Base-by-base conservation (phyloP, 2,113 vertebrate genomes). In the Sylvietta virens region DNA sequence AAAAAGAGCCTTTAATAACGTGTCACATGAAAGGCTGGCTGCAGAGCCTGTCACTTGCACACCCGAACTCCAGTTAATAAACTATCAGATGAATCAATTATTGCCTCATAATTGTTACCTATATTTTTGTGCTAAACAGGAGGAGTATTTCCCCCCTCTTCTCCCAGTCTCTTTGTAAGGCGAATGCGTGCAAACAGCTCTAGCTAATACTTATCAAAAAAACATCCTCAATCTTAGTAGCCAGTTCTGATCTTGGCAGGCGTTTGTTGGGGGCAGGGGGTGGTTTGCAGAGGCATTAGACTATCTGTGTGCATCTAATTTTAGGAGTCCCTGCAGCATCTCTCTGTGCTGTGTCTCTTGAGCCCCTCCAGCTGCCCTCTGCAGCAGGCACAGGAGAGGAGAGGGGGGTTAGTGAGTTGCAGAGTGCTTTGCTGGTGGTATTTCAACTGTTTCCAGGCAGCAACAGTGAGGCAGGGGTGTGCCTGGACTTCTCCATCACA, bases 41-140 rank as follows among this genome's bases (percentile, higher is more conserved):
- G 50, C 90, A 54, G 83, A 92, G 81, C 92, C 86, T 93, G 90
- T 92, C 86, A 69, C 87, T 88, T 74, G 62, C 94, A 84, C 73
- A 62, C 72, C 66, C 73, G 14, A 88, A 74, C 72, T 92, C 80
- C 50, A 31, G 87, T 79, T 95, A 83, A 94, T 92, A 92, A 95
- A 96, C 90, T 91, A 91, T 81, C 1, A 6, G 85, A 92, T 78
- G 95, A 96, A 97, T 97, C 96, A 97, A 91, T 97, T 96, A 97
- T 95, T 93, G 83, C 94, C 79, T 94, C 88, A 90, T 97, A 91
- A 96, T 97, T 84, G 87, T 81, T 87, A 81, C 93, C 76, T 95
- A 47, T 72, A 79, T 95, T 95, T 95, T 82, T 60, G 62, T 70
- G 78, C 91, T 83, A 78, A 90, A 90, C 69, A 72, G 81, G 77